Base-by-base conservation (phyloP, 2,797 vertebrate species). In the Myotis pilosus region DNA sequence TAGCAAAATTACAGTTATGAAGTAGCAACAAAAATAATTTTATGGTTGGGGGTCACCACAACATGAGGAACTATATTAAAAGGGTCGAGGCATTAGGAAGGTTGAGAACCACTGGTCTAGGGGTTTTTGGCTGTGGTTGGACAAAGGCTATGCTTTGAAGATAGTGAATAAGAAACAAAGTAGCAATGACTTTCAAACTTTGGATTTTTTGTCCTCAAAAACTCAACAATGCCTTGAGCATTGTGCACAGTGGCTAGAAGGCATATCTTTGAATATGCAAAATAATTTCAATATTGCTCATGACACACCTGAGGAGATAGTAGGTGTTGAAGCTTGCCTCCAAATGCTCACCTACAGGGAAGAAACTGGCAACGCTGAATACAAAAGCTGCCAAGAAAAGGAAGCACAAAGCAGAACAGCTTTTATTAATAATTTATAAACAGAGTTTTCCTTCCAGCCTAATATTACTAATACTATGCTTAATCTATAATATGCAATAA, bases 271-370 rank as follows among this genome's bases (percentile, higher is more conserved):
- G 89, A 94, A 68, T 96, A 92, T 95, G 94, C 47, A 96, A 97
- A 97, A 94, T 94, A 30, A 95, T 92, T 72, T 94, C n/a, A 94
- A 94, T 94, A 90, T 10, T 76, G 25, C 23, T 96, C 89, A 57
- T 25, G 90, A 91, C 55, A 47, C 12, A 91, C 47, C 75, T 12
- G 41, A 96, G 51, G 72, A 94, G 16, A 44, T 33, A 0, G 79
- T 62, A 95, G 12, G 5, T 78, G 57, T 30, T 92, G 89, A 0
- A 0, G 57, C 36, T 87, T 89, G 25, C 86, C 6, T 94, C 57
- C 51, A 95, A 96, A 87, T 8, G 36, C 20, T 96, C 17, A 79
- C 86, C 86, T n/a, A 92, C 91, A 92, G 91, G 90, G 30, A 94
- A 97, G 66, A 69, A 92, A 90, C 85, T 79, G 74, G 94, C 96